Conservation (phyloP, 2,797 vertebrate species). For the Tachyglossus aculeatus region DNA sequence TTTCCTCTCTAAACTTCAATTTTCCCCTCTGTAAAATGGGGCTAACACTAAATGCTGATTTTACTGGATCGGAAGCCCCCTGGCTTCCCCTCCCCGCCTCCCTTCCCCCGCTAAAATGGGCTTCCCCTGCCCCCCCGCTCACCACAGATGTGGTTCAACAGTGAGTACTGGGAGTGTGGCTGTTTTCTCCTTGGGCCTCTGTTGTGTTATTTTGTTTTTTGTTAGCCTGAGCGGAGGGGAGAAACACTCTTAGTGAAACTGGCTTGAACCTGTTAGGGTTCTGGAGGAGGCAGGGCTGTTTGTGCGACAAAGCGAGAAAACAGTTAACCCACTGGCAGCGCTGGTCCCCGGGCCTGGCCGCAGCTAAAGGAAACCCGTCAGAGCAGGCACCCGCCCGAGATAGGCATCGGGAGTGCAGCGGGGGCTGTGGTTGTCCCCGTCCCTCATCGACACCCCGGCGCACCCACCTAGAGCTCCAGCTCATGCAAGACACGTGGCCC, state of each 20-base stretch:
- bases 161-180: accelerated
- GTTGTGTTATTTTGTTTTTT: neutral
- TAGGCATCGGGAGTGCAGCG: too few species aligned
- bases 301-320: constrained; percentile 26
- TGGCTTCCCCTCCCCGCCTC: neutral
- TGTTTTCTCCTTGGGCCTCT: neutral
- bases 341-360: constrained; percentile 35
- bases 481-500: too few species aligned
- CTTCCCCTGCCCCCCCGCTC: neutral
- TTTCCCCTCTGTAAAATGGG: too few species aligned
- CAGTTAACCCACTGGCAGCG: constrained; percentile 72
- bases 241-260: constrained; percentile 52
- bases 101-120: accelerated
- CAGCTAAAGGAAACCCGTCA: constrained; percentile 32
- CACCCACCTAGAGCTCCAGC: too few species aligned
- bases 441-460: too few species aligned
- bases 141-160: neutral
- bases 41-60: too few species aligned
- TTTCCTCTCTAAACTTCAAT: too few species aligned
- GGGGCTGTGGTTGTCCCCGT: neutral
- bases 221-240: constrained; percentile 46
- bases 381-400: accelerated
- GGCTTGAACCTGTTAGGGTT: constrained; percentile 23
- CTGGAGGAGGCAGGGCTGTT: neutral
- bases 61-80: too few species aligned